Evolutionary conservation across 2,888 invertebrate genomes (phyloP).

Genomic region (Meliscaeva auricollis): DNA sequence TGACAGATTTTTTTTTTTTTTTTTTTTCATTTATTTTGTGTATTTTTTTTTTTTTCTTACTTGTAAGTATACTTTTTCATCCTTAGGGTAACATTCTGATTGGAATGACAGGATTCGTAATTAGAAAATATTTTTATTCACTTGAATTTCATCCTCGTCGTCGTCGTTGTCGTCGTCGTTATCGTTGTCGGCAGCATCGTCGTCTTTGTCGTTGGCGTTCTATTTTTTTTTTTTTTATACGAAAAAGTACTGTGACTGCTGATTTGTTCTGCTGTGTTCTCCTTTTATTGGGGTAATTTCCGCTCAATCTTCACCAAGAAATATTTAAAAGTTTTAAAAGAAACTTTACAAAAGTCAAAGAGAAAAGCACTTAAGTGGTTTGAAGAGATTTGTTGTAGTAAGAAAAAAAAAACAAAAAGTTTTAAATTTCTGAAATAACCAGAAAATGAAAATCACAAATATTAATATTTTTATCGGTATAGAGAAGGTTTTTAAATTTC

Average conservation of each 20-base stretch:
- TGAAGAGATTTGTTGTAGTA: background rate
- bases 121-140: conserved; percentile 67
- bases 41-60: background rate
- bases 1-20: conserved; percentile 33
- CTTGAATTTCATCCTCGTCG: conserved; percentile 25
- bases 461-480: no score
- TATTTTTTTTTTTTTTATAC: background rate
- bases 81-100: conserved; percentile 39
- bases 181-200: background rate
- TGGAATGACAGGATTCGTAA: conserved; percentile 65
- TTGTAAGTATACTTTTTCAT: background rate
- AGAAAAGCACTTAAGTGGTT: conserved; percentile 9
- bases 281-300: conserved; percentile 48
- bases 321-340: conserved; percentile 41
- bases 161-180: background rate
- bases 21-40: background rate
- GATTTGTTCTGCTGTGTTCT: background rate
- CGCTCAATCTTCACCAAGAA: conserved; percentile 43
- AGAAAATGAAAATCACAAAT: no score
- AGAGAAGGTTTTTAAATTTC: no score
- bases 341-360: conserved; percentile 24
- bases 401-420: background rate
- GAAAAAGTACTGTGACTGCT: background rate
- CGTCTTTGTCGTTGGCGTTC: background rate
- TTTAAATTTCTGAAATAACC: no score